Conservation (phyloP, 2,888 invertebrate species). For the Caenorhabditis sinica region DNA sequence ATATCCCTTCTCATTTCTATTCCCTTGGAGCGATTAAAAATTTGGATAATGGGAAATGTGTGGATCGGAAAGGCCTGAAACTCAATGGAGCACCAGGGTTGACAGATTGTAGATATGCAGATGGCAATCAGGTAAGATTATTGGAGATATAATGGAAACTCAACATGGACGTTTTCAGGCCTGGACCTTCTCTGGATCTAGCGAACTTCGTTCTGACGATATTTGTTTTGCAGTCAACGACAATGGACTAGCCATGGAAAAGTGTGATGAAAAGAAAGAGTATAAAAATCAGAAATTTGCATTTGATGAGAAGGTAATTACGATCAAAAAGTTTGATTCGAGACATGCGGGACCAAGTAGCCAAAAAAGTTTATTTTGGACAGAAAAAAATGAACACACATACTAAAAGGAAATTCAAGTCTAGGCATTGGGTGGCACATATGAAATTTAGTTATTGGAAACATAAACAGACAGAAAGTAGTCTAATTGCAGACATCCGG, state of each 20-base stretch:
- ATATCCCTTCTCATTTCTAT: constrained; percentile 72
- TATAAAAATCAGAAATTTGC: too few relatives aligned
- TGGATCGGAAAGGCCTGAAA: constrained; percentile 95
- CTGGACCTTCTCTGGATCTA: constrained; percentile 79
- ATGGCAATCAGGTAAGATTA: neutral
- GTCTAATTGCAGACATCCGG: too few relatives aligned
- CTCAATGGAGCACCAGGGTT: neutral
- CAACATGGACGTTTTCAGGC: too few relatives aligned
- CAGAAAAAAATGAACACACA: too few relatives aligned
- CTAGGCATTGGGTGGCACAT: too few relatives aligned
- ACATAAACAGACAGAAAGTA: too few relatives aligned
- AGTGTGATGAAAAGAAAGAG: neutral
- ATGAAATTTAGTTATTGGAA: too few relatives aligned
- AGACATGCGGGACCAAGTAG: too few relatives aligned
- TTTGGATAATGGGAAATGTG: constrained; percentile 33
- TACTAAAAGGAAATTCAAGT: too few relatives aligned
- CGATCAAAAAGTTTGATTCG: neutral
- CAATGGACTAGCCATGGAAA: neutral
- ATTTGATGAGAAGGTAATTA: too few relatives aligned
- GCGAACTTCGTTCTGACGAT: constrained; percentile 82
- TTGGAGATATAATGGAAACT: too few relatives aligned
- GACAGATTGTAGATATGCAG: neutral
- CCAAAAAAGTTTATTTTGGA: too few relatives aligned
- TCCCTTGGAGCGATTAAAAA: constrained; percentile 62
- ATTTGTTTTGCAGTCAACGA: constrained; percentile 75